phyloP scores from a whole-genome alignment of 2,113 vertebrate genomes.

The Otocyon megalotis region DNA sequence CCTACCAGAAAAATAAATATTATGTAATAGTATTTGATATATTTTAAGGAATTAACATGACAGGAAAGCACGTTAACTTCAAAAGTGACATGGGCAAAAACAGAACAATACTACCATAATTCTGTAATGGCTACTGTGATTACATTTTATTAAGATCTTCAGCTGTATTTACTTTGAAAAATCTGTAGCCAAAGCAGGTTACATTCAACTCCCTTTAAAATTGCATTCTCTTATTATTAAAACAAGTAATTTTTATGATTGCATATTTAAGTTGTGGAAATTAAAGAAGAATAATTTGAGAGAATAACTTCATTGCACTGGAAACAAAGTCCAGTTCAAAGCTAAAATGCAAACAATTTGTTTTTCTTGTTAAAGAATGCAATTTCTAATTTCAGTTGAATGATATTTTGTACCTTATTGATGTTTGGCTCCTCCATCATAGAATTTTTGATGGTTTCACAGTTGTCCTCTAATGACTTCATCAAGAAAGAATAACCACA shows the following conservation, averaged over 20 bases:
- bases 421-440: constrained; percentile 90
- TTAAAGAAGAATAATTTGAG: constrained; percentile 15
- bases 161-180: constrained; percentile 68
- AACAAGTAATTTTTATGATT: constrained; percentile 44
- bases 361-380: constrained; percentile 69
- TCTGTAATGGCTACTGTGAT: constrained; percentile 36
- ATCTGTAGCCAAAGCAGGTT: constrained; percentile 70
- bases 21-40: background rate
- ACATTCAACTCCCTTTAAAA: constrained; percentile 81
- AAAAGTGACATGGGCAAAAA: constrained; percentile 41
- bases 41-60: constrained; percentile 49
- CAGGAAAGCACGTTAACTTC: constrained; percentile 18
- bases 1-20: constrained; percentile 22
- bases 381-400: constrained; percentile 78
- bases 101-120: background rate
- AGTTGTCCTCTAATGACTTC: constrained; percentile 94
- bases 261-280: constrained; percentile 47
- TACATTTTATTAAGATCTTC: constrained; percentile 61
- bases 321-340: constrained; percentile 43
- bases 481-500: constrained; percentile 88
- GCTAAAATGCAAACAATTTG: constrained; percentile 39
- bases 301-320: background rate
- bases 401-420: constrained; percentile 92
- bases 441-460: constrained; percentile 93
- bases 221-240: constrained; percentile 76